Evolutionary conservation across 1,140 invertebrate genomes (phyloP).

Genomic region (Dendroctonus ponderosae): DNA sequence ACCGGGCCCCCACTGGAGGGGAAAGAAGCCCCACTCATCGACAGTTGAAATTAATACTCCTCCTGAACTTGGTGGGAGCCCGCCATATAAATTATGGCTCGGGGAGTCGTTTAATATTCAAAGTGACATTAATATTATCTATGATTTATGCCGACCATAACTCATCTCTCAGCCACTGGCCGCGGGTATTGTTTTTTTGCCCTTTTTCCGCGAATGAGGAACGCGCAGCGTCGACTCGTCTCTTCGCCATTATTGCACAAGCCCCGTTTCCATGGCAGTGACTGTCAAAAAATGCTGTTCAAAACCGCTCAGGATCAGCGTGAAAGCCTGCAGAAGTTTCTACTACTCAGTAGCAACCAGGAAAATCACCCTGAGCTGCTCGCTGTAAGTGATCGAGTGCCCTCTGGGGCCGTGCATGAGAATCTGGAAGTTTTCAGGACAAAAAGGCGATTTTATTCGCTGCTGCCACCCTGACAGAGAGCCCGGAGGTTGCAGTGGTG

Average conservation of each 20-base stretch:
- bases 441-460: slow-evolving; percentile 36
- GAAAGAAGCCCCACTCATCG: background rate
- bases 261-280: background rate
- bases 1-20: background rate
- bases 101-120: slow-evolving; percentile 26
- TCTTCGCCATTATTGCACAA: background rate
- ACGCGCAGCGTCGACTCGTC: background rate
- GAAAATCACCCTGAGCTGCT: background rate
- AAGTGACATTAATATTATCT: slow-evolving; percentile 29
- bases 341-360: background rate
- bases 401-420: too few species aligned
- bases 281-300: background rate
- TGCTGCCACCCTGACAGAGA: slow-evolving; percentile 32
- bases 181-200: slow-evolving; percentile 10
- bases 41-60: slow-evolving; percentile 11
- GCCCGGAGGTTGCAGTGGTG: slow-evolving; percentile 11
- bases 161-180: slow-evolving; percentile 18
- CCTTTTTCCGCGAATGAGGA: background rate
- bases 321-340: background rate
- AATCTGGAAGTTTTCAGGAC: slow-evolving; percentile 24
- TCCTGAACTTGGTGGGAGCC: slow-evolving; percentile 14
- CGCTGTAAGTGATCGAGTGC: too few species aligned
- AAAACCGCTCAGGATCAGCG: background rate
- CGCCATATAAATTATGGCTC: slow-evolving; percentile 20
- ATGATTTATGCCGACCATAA: slow-evolving; percentile 23